Evolutionary conservation across 2,113 vertebrate species (phyloP).

Genomic region (Leuciscus idus): DNA sequence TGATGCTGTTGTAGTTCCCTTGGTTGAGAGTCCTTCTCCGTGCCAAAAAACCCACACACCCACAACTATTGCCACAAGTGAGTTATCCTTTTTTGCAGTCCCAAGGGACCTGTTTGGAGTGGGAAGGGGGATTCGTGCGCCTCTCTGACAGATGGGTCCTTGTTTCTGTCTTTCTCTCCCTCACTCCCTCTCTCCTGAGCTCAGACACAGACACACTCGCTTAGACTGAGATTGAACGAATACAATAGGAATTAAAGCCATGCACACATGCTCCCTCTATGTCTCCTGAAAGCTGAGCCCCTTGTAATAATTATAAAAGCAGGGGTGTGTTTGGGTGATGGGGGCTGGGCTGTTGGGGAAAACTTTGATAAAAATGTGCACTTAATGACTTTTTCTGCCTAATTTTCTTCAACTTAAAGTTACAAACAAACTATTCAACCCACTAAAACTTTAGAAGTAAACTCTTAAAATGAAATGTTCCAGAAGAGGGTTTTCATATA

Average conservation of each 20-base stretch:
- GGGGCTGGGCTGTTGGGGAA: conserved; percentile 46
- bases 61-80: conserved; percentile 80
- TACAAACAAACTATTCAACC: neutral
- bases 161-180: conserved; percentile 78
- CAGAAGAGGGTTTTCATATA: no score
- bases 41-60: conserved; percentile 47
- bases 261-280: conserved; percentile 78
- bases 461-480: neutral
- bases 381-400: conserved; percentile 33
- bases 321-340: conserved; percentile 55
- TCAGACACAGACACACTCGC: conserved; percentile 72
- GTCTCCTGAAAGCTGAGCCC: conserved; percentile 79
- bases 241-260: conserved; percentile 82
- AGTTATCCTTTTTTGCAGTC: conserved; percentile 75
- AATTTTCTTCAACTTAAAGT: neutral
- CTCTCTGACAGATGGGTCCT: conserved; percentile 84
- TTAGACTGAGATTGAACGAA: conserved; percentile 74
- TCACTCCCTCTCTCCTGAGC: conserved; percentile 74
- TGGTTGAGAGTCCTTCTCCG: conserved; percentile 40
- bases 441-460: neutral
- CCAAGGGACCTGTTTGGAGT: conserved; percentile 70
- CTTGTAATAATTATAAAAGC: conserved; percentile 76
- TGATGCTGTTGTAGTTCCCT: conserved; percentile 42
- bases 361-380: conserved; percentile 55
- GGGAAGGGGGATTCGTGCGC: conserved; percentile 73